Percentiles rank a stretch among this genome's conserved stretches.
Evolutionary conservation across 2,797 vertebrate species (phyloP).

Genomic region (Dryobates pubescens): DNA sequence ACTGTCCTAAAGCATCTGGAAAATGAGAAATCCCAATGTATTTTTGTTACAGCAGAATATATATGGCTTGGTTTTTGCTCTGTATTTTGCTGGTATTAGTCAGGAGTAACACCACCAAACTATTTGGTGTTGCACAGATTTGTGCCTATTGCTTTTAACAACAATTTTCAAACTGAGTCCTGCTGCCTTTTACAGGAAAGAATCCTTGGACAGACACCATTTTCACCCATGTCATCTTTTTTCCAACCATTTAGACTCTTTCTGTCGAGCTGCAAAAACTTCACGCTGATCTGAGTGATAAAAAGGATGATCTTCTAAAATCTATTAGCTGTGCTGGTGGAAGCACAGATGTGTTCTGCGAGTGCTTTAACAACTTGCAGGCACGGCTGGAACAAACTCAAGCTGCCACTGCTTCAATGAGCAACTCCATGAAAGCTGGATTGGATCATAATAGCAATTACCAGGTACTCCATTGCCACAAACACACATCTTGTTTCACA

Average conservation of each 20-base stretch:
- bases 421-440: constrained; percentile 76
- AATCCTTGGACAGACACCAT: neutral
- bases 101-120: neutral
- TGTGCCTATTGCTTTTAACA: neutral
- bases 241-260: constrained; percentile 77
- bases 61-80: neutral
- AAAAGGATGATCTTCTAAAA: constrained; percentile 79
- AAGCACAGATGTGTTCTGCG: constrained; percentile 61
- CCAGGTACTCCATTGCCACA: constrained; percentile 78
- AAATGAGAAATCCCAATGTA: neutral
- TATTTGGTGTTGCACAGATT: neutral
- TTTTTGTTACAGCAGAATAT: neutral
- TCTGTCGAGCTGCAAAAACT: constrained; percentile 82
- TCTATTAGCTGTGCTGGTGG: constrained; percentile 56
- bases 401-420: constrained; percentile 70
- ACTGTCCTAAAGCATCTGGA: neutral
- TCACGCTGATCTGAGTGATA: constrained; percentile 76
- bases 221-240: constrained; percentile 10
- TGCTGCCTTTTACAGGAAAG: neutral
- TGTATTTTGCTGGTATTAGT: neutral
- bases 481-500: constrained; percentile 43
- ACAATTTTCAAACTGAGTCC: neutral
- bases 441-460: constrained; percentile 77
- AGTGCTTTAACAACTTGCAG: constrained; percentile 80
- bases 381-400: constrained; percentile 75